Evolutionary conservation across 2,888 invertebrate species (phyloP).

Genomic region (Myathropa florea): DNA sequence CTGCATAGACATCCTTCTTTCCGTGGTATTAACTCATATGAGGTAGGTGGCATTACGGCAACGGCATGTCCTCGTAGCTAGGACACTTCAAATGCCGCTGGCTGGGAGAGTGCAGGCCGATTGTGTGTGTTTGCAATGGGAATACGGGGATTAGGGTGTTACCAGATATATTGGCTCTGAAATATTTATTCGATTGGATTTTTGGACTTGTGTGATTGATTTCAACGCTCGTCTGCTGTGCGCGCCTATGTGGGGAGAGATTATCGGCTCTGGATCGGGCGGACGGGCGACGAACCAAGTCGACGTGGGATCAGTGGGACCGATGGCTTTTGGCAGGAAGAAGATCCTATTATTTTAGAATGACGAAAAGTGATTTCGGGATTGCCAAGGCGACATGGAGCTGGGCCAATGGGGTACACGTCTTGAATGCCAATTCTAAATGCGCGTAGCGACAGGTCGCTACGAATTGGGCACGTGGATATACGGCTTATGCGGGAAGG

Average conservation of each 20-base stretch:
- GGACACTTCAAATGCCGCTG: constrained; percentile 19
- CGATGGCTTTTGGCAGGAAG: neutral
- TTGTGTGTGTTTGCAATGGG: constrained; percentile 11
- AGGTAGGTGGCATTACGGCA: constrained; percentile 36
- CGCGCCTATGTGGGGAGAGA: neutral
- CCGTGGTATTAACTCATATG: constrained; percentile 50
- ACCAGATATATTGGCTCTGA: constrained; percentile 55
- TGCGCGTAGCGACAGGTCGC: neutral
- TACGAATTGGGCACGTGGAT: neutral
- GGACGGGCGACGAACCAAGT: neutral
- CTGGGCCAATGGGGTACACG: neutral
- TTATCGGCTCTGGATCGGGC: too few species aligned
- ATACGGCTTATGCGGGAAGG: neutral
- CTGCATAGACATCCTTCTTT: constrained; percentile 54
- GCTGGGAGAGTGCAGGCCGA: neutral
- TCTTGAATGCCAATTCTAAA: neutral
- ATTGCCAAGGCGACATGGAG: neutral
- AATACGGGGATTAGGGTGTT: constrained; percentile 14
- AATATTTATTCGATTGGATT: constrained; percentile 58
- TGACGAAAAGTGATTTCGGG: constrained; percentile 19
- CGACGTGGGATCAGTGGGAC: neutral
- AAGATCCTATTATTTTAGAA: constrained; percentile 17
- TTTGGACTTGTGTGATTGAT: constrained; percentile 47
- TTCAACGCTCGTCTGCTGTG: constrained; percentile 14
- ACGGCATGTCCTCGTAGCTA: neutral